Evolutionary conservation across 2,888 invertebrate species (phyloP), one percentile per base, ranked within the genome.

Genomic region (Dyspetes luteomarginatus): DNA sequence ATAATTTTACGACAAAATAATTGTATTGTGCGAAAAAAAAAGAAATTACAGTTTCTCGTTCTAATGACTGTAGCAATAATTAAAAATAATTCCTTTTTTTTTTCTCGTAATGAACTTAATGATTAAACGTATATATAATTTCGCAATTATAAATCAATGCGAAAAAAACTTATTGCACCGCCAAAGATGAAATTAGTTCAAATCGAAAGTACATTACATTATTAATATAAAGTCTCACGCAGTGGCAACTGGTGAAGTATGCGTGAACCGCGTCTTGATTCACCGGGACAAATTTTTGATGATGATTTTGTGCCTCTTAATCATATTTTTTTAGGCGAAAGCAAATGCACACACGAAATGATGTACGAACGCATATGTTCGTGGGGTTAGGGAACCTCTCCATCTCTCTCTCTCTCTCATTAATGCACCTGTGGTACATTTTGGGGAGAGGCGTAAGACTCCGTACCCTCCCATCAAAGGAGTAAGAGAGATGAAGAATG

Each of bases 251-350:
- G 68, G 81, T 71, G 75, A 79, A 75, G 71, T 62, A 73, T 67
- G 67, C 72, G 60, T 67, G 72, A 43, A 65, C 15, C 72, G 58
- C 72, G 58, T 50, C 41, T 69, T 74, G 79, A 79, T 74, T 69
- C 36, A 65, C 79, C 69, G 69, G 69, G 74, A 74, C 68, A 69
- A 74, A 74, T 65, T 74, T 74, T 74, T 74, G n/a, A 68, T 74
- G 56, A 74, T 79, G 74, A 79, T 69, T 74, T 69, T 64, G 68
- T 62, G 67, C 48, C 78, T 50, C 68, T 74, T 73, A 69, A 74
- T 73, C 52, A 68, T 73, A 26, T 74, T 62, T 60, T 62, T 56
- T 36, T 45, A 3, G 26, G 5, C 62, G 48, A 50, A 43, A 15
- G 36, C 4, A 26, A n/a, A n/a, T 5, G 48, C 22, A 17, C 24